phyloP scores from a whole-genome alignment of 2,888 invertebrate species.

The Netelia melanura region DNA sequence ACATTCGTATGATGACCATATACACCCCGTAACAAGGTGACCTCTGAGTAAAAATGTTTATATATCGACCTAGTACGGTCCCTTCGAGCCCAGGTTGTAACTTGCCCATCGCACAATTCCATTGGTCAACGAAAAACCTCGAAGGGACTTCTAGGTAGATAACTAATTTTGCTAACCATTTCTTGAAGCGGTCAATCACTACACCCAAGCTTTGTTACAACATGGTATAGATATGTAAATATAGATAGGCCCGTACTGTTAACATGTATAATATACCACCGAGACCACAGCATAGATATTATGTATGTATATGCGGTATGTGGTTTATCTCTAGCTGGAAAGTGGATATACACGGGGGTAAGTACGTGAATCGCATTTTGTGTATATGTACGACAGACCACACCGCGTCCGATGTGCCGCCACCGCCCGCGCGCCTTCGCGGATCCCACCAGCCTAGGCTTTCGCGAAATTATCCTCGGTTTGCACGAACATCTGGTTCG shows the following conservation, averaged over 20 bases:
- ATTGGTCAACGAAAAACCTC: too few relatives aligned
- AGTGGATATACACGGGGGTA: conserved; percentile 33
- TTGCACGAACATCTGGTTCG: conserved; percentile 75
- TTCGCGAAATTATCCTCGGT: conserved; percentile 75
- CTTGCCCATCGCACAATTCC: too few relatives aligned
- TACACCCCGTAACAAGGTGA: background rate
- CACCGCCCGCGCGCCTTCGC: conserved; percentile 57
- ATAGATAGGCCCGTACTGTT: background rate
- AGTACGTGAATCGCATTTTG: conserved; percentile 55
- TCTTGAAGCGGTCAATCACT: conserved; percentile 16
- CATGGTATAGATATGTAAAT: background rate
- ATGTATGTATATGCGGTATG: conserved; percentile 34
- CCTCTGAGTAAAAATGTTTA: conserved; percentile 5
- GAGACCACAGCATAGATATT: conserved; percentile 29
- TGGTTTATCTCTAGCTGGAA: conserved; percentile 34
- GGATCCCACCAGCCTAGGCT: conserved; percentile 56
- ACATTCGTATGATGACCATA: conserved; percentile 2
- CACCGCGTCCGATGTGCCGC: conserved; percentile 39
- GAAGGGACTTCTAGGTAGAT: too few relatives aligned
- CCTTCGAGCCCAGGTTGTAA: too few relatives aligned
- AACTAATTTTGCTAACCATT: too few relatives aligned
- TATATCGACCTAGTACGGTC: background rate
- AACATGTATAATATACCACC: background rate
- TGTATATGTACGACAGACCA: conserved; percentile 41
- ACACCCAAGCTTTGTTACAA: background rate